A percentile compares a stretch with the other conserved stretches of the same genome.
These are phyloP conservation scores for Medauroidea extradentata DNA, from an alignment of 1,140 invertebrate genomes.

Conservation along the genomic window DNA sequence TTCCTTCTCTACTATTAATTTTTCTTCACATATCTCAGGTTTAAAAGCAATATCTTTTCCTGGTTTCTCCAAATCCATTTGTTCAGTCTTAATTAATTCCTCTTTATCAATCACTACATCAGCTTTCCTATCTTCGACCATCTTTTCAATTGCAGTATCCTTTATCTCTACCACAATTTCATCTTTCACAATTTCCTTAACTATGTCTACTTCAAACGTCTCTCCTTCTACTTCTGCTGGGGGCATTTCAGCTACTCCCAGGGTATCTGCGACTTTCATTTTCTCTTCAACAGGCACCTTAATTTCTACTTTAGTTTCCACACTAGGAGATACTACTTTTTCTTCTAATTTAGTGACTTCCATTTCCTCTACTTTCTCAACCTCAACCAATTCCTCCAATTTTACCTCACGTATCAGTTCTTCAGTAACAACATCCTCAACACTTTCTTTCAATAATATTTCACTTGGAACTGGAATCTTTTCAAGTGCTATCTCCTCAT, in stretches of 20 bases:
- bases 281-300: neutral
- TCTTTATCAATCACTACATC: too few relatives aligned
- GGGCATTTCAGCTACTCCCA: neutral
- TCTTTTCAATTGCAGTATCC: neutral
- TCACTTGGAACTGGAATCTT: neutral
- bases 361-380: neutral
- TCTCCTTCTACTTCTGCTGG: neutral
- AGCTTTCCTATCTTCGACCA: too few relatives aligned
- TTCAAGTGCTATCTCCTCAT: neutral
- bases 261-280: neutral
- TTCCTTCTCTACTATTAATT: too few relatives aligned
- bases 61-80: too few relatives aligned
- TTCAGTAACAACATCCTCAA: too few relatives aligned
- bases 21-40: too few relatives aligned
- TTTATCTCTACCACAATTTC: neutral
- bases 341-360: neutral
- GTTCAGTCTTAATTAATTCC: too few relatives aligned
- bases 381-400: neutral
- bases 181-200: slow-evolving; percentile 1
- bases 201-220: neutral
- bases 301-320: neutral
- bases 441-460: neutral
- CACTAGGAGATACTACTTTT: neutral
- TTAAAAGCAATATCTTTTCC: too few relatives aligned
- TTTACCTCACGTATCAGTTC: too few relatives aligned